These are phyloP conservation scores for Phocoena sinus DNA, from an alignment of 2,113 vertebrate genomes.

Conservation along the genomic window DNA sequence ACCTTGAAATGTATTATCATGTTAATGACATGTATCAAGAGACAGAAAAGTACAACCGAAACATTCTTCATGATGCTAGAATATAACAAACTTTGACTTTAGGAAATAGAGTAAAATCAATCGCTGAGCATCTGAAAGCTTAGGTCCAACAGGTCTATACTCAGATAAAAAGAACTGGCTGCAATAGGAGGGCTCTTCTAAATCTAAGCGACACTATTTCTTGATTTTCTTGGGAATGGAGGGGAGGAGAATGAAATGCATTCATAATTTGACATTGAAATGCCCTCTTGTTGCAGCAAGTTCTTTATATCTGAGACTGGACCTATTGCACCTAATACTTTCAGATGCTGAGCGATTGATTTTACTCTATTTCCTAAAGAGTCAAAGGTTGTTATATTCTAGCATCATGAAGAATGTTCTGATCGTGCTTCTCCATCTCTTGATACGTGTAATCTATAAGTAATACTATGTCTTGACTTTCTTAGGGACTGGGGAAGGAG, in stretches of 20 bases:
- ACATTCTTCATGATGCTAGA: not conserved
- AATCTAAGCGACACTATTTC: not conserved
- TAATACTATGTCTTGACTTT: not conserved
- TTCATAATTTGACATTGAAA: not conserved
- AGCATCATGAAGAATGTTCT: not conserved
- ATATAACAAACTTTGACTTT: not conserved
- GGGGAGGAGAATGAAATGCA: not conserved
- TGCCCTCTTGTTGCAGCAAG: not conserved
- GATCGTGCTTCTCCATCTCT: not conserved
- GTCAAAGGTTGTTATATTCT: not conserved
- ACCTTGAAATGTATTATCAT: not conserved
- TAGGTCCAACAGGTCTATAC: not conserved
- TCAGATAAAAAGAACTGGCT: not conserved
- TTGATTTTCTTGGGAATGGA: not conserved
- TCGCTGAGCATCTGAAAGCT: not conserved
- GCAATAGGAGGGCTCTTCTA: not conserved
- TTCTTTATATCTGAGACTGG: not conserved
- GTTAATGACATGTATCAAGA: not conserved
- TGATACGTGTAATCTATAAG: not conserved
- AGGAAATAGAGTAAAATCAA: conserved; percentile 6
- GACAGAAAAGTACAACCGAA: not conserved
- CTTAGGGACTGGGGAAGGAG: not conserved
- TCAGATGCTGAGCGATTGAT: not conserved
- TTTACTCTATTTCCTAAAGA: not conserved
- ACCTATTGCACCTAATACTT: not conserved